A percentile compares a stretch with the other conserved stretches of the same genome.
These are phyloP conservation scores for Heterohyrax brucei DNA, from an alignment of 2,797 vertebrate species.

Conservation along the genomic window DNA sequence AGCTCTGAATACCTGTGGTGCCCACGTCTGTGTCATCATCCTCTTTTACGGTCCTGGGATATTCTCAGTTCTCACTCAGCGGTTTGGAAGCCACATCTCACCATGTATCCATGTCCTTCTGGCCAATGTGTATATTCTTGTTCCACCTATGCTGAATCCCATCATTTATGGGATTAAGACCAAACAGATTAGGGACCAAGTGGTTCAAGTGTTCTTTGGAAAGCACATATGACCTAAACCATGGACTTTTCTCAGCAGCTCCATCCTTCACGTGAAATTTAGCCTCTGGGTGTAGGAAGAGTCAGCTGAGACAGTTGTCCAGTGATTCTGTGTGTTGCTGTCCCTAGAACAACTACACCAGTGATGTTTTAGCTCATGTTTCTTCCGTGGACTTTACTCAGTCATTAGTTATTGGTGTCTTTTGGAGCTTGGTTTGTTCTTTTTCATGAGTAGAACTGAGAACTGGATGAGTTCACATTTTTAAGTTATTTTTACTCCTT, in stretches of 20 bases:
- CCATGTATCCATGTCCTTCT: slow-evolving; percentile 7
- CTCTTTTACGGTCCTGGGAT: slow-evolving; percentile 73
- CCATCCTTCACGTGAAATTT: neutral
- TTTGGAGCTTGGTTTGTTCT: neutral
- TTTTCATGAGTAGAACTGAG: neutral
- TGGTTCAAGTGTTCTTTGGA: neutral
- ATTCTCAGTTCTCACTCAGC: slow-evolving; percentile 55
- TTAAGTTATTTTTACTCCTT: neutral
- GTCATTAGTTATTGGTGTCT: neutral
- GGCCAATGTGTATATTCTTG: neutral
- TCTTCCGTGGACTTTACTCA: neutral
- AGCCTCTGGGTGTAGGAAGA: neutral
- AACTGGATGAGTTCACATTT: neutral
- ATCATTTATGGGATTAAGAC: slow-evolving; percentile 65
- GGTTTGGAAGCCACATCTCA: slow-evolving; percentile 49
- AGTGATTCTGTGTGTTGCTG: neutral
- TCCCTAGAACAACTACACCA: neutral
- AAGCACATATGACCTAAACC: neutral
- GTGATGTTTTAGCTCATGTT: neutral
- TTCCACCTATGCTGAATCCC: slow-evolving; percentile 67
- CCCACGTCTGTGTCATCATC: slow-evolving; percentile 69
- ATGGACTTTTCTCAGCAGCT: neutral
- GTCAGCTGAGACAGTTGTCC: neutral
- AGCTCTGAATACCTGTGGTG: slow-evolving; percentile 66
- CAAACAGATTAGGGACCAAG: slow-evolving; percentile 17